Percentiles rank a stretch among this genome's conserved stretches.
These are phyloP conservation scores for Sebastes cheni DNA, from an alignment of 2,797 vertebrate genomes.

Conservation along the genomic window DNA sequence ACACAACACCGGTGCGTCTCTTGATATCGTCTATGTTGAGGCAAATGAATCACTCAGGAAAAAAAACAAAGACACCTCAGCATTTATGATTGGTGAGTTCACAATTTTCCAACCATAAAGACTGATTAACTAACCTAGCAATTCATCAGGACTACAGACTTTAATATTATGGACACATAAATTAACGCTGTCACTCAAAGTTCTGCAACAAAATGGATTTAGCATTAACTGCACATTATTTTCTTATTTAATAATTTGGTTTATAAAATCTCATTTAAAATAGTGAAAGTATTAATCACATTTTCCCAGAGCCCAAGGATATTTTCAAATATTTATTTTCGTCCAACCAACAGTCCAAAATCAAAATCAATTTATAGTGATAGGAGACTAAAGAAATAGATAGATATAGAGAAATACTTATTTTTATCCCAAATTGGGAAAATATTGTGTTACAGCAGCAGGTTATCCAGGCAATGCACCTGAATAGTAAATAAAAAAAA, in stretches of 20 bases:
- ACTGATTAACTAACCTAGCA: not conserved
- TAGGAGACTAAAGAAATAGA: no score
- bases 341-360: no score
- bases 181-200: not conserved
- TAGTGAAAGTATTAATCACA: not conserved
- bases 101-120: not conserved
- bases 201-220: not conserved
- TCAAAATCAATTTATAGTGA: no score
- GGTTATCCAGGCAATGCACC: no score
- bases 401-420: no score
- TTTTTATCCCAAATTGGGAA: no score
- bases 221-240: not conserved
- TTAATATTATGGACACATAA: not conserved
- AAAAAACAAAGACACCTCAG: not conserved
- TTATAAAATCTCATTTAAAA: not conserved
- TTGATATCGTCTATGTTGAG: conserved; percentile 5
- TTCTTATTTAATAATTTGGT: not conserved
- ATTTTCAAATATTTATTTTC: no score
- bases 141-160: not conserved
- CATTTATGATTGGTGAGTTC: no score
- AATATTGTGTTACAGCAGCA: no score
- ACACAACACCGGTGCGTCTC: not conserved
- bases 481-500: no score
- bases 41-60: not conserved
- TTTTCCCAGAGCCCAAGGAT: not conserved